phyloP scores from a whole-genome alignment of 2,888 invertebrate species.

The Tuberolachnus salignus region DNA sequence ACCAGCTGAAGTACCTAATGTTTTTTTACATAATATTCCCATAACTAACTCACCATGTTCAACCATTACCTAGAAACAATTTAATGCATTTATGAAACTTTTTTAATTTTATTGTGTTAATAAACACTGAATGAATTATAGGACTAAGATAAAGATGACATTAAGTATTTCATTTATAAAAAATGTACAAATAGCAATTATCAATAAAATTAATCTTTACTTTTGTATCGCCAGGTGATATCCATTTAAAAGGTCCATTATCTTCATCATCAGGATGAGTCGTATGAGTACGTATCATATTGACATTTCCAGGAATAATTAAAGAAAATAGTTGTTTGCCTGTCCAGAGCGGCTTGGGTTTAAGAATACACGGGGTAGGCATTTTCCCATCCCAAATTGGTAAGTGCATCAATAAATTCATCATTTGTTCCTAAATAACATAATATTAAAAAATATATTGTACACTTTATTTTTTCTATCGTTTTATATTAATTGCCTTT shows the following conservation, averaged over 20 bases:
- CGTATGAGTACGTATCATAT: conserved; percentile 96
- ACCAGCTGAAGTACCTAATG: conserved; percentile 96
- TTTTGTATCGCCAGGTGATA: conserved; percentile 99
- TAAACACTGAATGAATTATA: too few species aligned
- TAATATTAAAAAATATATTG: background rate
- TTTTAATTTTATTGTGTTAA: background rate
- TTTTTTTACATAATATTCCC: conserved; percentile 98
- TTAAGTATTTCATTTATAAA: too few species aligned
- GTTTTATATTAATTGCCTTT: too few species aligned
- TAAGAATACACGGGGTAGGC: conserved; percentile 95
- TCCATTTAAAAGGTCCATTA: conserved; percentile 98
- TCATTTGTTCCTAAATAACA: conserved; percentile 80
- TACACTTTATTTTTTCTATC: too few species aligned
- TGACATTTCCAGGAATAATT: conserved; percentile 97
- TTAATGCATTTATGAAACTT: too few species aligned
- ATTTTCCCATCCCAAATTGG: conserved; percentile 99
- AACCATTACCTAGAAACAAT: conserved; percentile 76
- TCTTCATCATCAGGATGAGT: conserved; percentile 99
- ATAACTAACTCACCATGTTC: conserved; percentile 97
- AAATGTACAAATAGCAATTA: too few species aligned
- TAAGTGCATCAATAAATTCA: conserved; percentile 98
- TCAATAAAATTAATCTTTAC: conserved; percentile 62
- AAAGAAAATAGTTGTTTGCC: conserved; percentile 97
- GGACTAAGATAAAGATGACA: too few species aligned
- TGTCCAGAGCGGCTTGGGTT: conserved; percentile 96